phyloP scores from a whole-genome alignment of 1,140 invertebrate genomes.

The Littorina saxatilis region DNA sequence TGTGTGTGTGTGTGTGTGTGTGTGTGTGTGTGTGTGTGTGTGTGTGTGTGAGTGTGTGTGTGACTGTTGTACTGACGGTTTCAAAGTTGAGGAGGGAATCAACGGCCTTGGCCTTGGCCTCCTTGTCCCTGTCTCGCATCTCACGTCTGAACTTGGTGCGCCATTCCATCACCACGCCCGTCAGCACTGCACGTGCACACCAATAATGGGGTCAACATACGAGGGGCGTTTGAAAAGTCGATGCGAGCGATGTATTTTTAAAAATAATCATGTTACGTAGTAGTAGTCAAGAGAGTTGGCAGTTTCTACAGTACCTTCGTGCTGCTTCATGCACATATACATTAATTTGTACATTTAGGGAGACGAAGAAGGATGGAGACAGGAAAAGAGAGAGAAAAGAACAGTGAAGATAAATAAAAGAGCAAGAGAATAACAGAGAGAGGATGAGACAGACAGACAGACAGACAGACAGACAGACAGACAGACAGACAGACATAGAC shows the following conservation, averaged over 20 bases:
- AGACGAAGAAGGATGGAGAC: neutral
- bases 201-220: neutral
- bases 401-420: too few relatives aligned
- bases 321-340: neutral
- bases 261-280: neutral
- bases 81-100: constrained; percentile 99
- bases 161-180: constrained; percentile 95
- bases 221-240: neutral
- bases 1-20: neutral
- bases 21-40: neutral
- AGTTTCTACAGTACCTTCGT: neutral
- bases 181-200: constrained; percentile 79
- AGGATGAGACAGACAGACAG: too few relatives aligned
- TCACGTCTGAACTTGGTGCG: constrained; percentile 93
- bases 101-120: constrained; percentile 91
- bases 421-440: too few relatives aligned
- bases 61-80: constrained; percentile 80
- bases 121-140: constrained; percentile 96
- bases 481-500: constrained; percentile 21
- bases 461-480: neutral
- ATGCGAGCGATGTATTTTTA: too few relatives aligned
- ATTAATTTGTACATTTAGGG: neutral
- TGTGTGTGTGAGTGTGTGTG: neutral
- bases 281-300: neutral
- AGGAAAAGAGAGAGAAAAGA: too few relatives aligned